Evolutionary conservation across 2,113 vertebrate genomes (phyloP).

Genomic region (Leptosomus discolor): DNA sequence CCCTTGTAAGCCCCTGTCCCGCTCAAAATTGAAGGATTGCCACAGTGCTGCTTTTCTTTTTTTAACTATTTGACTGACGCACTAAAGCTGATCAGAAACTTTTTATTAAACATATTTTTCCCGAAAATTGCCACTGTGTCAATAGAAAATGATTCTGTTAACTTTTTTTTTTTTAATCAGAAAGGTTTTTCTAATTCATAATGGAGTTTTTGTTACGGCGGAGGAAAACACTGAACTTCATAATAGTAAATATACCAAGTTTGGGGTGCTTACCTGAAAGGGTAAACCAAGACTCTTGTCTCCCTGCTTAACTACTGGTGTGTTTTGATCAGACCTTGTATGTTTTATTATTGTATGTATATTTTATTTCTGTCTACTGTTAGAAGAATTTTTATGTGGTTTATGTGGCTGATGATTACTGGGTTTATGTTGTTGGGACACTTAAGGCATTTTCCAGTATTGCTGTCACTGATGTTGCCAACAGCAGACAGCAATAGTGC

Average conservation of each 20-base stretch:
- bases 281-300: neutral
- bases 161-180: neutral
- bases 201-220: neutral
- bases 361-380: neutral
- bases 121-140: neutral
- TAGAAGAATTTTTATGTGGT: neutral
- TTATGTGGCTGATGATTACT: neutral
- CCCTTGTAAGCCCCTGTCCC: accelerated
- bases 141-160: neutral
- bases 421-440: neutral
- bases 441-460: neutral
- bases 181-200: neutral
- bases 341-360: neutral
- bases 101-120: neutral
- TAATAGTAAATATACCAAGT: neutral
- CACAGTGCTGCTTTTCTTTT: accelerated
- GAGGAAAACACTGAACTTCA: neutral
- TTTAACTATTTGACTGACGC: neutral
- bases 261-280: neutral
- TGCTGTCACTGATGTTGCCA: neutral
- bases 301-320: neutral
- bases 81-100: neutral
- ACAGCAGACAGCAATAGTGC: neutral
- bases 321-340: neutral
- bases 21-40: neutral